Conservation (phyloP, 2,113 vertebrate genomes). For the Scopus umbretta region DNA sequence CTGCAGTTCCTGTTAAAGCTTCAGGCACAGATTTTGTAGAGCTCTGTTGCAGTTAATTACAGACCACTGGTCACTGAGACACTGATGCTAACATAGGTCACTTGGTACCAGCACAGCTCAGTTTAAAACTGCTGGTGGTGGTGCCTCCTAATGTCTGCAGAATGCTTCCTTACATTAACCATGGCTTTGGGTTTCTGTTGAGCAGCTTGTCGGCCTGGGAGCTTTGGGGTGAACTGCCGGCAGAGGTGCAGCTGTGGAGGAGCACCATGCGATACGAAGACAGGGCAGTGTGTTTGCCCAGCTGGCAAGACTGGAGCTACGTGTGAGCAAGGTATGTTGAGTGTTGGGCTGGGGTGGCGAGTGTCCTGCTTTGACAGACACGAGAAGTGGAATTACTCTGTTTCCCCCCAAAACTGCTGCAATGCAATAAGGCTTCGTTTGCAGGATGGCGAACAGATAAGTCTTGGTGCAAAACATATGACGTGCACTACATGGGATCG, state of each 20-base stretch:
- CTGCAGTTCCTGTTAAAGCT: neutral
- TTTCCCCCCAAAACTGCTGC: neutral
- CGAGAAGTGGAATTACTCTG: neutral
- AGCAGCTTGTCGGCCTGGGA: constrained; percentile 59
- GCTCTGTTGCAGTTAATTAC: constrained; percentile 25
- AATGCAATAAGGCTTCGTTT: neutral
- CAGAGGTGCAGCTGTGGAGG: constrained; percentile 64
- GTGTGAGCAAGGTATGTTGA: constrained; percentile 53
- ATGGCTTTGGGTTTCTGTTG: neutral
- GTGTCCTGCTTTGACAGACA: neutral
- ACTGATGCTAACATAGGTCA: neutral
- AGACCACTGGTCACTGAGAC: neutral
- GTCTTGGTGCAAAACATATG: neutral
- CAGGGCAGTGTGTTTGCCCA: constrained; percentile 71
- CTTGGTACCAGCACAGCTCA: neutral
- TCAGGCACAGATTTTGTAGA: neutral
- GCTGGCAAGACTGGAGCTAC: constrained; percentile 66
- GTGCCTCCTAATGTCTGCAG: neutral
- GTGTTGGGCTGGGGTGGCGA: too few relatives aligned
- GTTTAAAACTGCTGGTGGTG: neutral
- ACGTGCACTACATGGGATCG: fast-evolving
- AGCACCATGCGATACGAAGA: constrained; percentile 46
- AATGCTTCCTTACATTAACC: neutral
- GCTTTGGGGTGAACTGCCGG: constrained; percentile 56
- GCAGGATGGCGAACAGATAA: neutral